Percentiles rank a stretch among this genome's conserved stretches.
phyloP scores from a whole-genome alignment of 2,888 invertebrate species.

The Mimas tiliae region DNA sequence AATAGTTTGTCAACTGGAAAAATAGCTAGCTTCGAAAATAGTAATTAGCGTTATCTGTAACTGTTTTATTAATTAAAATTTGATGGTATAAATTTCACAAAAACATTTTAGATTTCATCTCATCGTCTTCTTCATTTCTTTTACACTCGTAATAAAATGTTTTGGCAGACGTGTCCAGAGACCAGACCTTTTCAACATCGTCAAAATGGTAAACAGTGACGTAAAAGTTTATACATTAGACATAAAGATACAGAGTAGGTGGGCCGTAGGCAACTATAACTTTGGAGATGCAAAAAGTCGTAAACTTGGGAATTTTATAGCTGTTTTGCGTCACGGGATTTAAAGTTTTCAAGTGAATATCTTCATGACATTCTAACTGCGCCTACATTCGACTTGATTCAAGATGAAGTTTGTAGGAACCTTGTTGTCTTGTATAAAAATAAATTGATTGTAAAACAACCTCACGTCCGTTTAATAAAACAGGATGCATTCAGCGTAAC shows the following conservation, averaged over 20 bases:
- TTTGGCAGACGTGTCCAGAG: neutral
- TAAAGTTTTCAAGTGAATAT: slow-evolving; percentile 41
- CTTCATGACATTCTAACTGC: slow-evolving; percentile 26
- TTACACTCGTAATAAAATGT: slow-evolving; percentile 13
- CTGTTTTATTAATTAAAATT: too few species aligned
- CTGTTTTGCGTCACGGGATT: slow-evolving; percentile 36
- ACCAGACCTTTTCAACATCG: neutral
- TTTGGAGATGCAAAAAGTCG: slow-evolving; percentile 32
- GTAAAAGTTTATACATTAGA: slow-evolving; percentile 19
- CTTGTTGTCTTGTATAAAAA: neutral
- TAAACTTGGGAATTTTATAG: slow-evolving; percentile 43
- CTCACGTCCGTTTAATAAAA: neutral
- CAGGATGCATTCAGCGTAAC: too few species aligned
- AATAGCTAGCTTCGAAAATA: too few species aligned
- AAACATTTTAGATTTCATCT: slow-evolving; percentile 10
- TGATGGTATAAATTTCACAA: too few species aligned
- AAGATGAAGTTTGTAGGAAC: slow-evolving; percentile 1
- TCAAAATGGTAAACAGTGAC: neutral
- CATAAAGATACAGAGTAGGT: slow-evolving; percentile 22
- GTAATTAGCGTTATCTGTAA: too few species aligned
- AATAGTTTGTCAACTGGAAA: too few species aligned
- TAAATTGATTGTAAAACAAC: neutral
- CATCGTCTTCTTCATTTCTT: slow-evolving; percentile 27
- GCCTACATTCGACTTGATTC: slow-evolving; percentile 20
- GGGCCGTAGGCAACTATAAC: slow-evolving; percentile 25